Evolutionary conservation across 1,140 invertebrate genomes (phyloP), one percentile per base, ranked within the genome.

Genomic region (Aricia agestis): DNA sequence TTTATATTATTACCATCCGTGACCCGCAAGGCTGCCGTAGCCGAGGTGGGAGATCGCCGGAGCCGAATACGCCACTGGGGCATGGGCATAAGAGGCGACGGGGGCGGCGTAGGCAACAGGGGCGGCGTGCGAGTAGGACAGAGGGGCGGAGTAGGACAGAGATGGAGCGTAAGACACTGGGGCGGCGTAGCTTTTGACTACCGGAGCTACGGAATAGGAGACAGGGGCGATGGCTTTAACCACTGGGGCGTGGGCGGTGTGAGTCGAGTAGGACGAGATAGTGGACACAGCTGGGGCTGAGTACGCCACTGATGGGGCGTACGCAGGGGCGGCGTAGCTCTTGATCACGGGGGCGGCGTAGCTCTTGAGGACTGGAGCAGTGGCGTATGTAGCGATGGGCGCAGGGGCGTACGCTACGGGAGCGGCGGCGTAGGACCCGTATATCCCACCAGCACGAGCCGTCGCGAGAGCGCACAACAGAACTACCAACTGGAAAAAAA

Each of bases 381-480:
- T 72, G 41, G 76, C 80, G 73, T 80, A 82, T 9, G 78, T 63
- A 15, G 45, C 45, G 0, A 76, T 61, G 42, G 76, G 75, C 15
- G 77, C 74, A 15, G 78, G 70, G 61, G 78, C 77, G 77, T 82
- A 82, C 15, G 78, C 74, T 17, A 76, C 58, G 17, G 77, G 81
- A 36, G 72, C 79, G 36, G 72, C 79, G 36, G 76, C 78, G 68
- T 81, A 80, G 41, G 78, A 80, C n/a, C 81, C 82, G 70, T 81
- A 77, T 18, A 87, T 68, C 57, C 79, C 79, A 68, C 84, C 85
- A 58, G 85, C 85, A 66, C 76, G 82, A 59, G 80, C 83, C 41
- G 80, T 77, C 68, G 87, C 88, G 58, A 91, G 75, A 63, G 86
- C 89, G 83, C 89, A 91, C 77, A 89, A 75, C 69, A 91, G 80